Evolutionary conservation across 2,888 invertebrate genomes (phyloP), one percentile per base, ranked within the genome.

Genomic region (Agrotis puta): DNA sequence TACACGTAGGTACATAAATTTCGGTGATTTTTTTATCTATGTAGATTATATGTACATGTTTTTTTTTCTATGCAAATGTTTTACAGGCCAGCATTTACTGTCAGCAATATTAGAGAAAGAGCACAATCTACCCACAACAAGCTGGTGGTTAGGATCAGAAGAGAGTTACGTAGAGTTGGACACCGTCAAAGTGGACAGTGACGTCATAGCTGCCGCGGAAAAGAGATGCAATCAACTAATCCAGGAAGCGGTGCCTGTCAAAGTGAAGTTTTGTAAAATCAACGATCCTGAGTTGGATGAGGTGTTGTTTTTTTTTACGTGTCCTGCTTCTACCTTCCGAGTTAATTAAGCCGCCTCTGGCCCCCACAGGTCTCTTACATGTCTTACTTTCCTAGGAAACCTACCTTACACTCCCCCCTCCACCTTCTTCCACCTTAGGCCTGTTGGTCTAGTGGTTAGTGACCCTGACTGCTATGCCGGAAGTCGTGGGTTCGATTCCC

Each of bases 111-210:
- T 98, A 48, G 98, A 98, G 84, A 95, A 96, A 27, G 97, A 97
- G 86, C 97, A 97, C 92, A 97, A 97, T 16, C 96, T 97, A 72
- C 92, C 96, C 1, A 98, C 98, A 7, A 97, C 97, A 0, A 98
- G 98, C 2, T 98, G 98, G 98, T 98, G 98, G 97, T 95, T 98
- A 0, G 98, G 98, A 0, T 97, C 97, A 58, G 97, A 97, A 1
- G 97, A 97, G 53, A 97, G 97, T 3, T 97, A 97, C 86, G 97
- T 98, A 64, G 98, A 98, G 92, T 91, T 97, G 85, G 97, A 96
- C 84, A 95, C 97, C 0, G 93, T 95, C 24, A 92, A 95, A 67
- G 92, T 98, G 0, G 94, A 94, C 9, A 88, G 93, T 5, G 96
- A 96, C 6, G 92, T 97, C 39, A 88, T 97, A 16, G 88, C 88